These are phyloP conservation scores for Spea multiplicata DNA, from an alignment of 2,113 vertebrate species.

Conservation along the genomic window DNA sequence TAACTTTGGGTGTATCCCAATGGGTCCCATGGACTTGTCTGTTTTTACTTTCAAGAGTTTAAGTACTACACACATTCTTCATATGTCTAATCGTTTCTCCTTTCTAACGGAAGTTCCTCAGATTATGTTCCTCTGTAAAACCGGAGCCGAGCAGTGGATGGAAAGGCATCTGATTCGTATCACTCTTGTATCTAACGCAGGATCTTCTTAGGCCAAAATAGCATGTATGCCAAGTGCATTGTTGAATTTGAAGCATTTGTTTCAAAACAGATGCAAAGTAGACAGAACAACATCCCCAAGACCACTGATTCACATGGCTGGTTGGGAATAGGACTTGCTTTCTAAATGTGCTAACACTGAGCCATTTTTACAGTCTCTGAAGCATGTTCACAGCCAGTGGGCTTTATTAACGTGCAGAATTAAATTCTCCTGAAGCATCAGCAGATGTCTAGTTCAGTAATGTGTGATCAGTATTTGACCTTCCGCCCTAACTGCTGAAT, in stretches of 20 bases:
- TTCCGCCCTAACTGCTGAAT: conserved; percentile 66
- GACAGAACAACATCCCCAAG: conserved; percentile 47
- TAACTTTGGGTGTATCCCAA: too few species aligned
- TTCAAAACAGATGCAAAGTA: conserved; percentile 51
- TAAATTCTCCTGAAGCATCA: conserved; percentile 61
- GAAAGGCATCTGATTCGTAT: too few species aligned
- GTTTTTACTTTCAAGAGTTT: too few species aligned
- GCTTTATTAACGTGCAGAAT: conserved; percentile 59
- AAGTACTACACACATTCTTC: too few species aligned
- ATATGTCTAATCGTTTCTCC: too few species aligned
- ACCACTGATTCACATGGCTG: conserved; percentile 45
- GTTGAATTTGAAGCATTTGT: conserved; percentile 44
- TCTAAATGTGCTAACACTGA: conserved; percentile 64
- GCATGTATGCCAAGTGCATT: neutral
- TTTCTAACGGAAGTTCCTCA: too few species aligned
- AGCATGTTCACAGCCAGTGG: conserved; percentile 58
- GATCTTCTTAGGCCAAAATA: neutral
- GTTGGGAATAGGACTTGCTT: conserved; percentile 54
- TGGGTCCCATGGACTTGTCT: too few species aligned
- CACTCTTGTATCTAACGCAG: too few species aligned
- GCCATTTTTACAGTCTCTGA: conserved; percentile 54
- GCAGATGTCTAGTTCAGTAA: conserved; percentile 61
- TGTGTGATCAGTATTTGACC: conserved; percentile 69
- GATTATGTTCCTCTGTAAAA: too few species aligned
- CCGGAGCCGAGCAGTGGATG: too few species aligned